Evolutionary conservation across 2,888 invertebrate genomes (phyloP), one percentile per base, ranked within the genome.

Genomic region (Hydrotaea diabolus): DNA sequence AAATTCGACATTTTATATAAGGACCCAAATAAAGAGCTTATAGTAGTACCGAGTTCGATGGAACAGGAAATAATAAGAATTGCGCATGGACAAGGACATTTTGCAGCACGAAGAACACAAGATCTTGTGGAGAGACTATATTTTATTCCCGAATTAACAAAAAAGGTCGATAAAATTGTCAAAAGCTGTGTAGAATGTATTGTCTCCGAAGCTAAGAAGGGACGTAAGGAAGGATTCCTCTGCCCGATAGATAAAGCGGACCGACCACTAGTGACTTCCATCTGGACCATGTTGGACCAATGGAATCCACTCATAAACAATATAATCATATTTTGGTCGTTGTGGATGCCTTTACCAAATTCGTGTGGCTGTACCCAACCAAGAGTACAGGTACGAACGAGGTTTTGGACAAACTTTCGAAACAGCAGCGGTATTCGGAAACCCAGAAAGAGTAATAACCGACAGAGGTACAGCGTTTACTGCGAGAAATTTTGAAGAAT

Each of bases 21-120:
- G 31, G 66, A 80, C 36, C 74, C 72, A 4, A 78, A 55, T 9
- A 76, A 77, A 46, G 77, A 86, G 0, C 15, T 88, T 0, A 81
- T 91, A 2, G 89, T 91, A 0, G 87, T 92, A 23, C 92, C 92
- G 0, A 88, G 86, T 31, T 19, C 19, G 2, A 89, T 93, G 89
- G 82, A 74, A 2, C 43, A 76, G 5, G 88, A 92, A 80, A 88
- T 93, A 5, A 92, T 92, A 11, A 86, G 86, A 74, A 88, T 80
- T 21, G 87, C 87, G 0, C 92, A 92, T 83, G 89, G 89, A 69
- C 86, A 87, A 46, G 91, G 91, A 26, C 91, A 92, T 87, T 92
- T 91, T 86, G 86, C 87, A 0, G 86, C 80, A 2, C 88, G 85
- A n/a, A 91, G 89, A 72, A 90, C 86, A 0, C 87, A 86, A 31